Conservation (phyloP, 2,797 vertebrate genomes). For the Florisuga fusca region DNA sequence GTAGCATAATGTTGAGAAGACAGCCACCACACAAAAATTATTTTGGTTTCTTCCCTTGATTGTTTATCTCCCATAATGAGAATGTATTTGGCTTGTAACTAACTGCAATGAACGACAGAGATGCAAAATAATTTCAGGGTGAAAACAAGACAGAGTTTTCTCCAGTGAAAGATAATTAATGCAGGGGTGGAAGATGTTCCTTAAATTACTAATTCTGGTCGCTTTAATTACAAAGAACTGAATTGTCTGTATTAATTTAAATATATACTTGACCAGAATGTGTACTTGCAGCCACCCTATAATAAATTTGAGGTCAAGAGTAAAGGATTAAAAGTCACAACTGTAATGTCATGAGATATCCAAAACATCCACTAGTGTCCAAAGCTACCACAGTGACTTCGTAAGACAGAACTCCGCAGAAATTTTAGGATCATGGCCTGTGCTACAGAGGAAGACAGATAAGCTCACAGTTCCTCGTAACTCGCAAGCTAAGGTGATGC, state of each 20-base stretch:
- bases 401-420: neutral
- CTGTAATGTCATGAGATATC: neutral
- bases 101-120: neutral
- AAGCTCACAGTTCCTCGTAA: neutral
- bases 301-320: neutral
- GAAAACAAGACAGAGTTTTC: neutral
- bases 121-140: neutral
- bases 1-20: neutral
- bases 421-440: neutral
- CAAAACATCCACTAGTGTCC: neutral
- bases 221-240: neutral
- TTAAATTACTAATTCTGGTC: neutral
- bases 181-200: neutral
- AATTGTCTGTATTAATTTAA: neutral
- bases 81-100: neutral
- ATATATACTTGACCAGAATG: neutral
- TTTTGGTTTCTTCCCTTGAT: neutral
- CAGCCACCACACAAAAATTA: neutral
- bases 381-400: accelerated
- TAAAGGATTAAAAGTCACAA: neutral
- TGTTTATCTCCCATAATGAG: neutral
- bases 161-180: neutral
- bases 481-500: neutral
- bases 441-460: neutral
- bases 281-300: neutral